Evolutionary conservation across 2,797 vertebrate species (phyloP).

Genomic region (Echiichthys vipera): DNA sequence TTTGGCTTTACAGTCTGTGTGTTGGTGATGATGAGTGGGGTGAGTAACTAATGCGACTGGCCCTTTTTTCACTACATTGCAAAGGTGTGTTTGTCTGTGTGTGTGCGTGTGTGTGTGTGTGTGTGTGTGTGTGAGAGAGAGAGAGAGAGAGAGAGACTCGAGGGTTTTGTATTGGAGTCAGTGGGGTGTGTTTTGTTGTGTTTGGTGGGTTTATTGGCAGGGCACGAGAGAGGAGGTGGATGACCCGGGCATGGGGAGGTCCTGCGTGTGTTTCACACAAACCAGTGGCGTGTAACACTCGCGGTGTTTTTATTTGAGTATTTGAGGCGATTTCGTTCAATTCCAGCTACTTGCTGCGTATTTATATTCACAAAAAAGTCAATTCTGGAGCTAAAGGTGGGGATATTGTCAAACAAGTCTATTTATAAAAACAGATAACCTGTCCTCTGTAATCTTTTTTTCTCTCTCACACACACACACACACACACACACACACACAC

Average conservation of each 20-base stretch:
- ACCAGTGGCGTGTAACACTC: not conserved
- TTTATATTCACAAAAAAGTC: not conserved
- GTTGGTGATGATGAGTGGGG: slow-evolving; percentile 73
- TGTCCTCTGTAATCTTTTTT: slow-evolving; percentile 2
- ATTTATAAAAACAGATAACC: slow-evolving; percentile 8
- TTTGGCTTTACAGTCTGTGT: slow-evolving; percentile 56
- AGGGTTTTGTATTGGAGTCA: slow-evolving; percentile 40
- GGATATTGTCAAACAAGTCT: not conserved
- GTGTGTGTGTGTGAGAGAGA: slow-evolving; percentile 25
- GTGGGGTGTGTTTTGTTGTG: slow-evolving; percentile 65
- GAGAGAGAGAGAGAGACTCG: slow-evolving; percentile 33
- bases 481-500: not conserved
- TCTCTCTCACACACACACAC: too few species aligned
- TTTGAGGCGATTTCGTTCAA: slow-evolving; percentile 11
- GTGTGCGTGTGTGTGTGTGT: slow-evolving; percentile 60
- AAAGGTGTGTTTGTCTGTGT: slow-evolving; percentile 62
- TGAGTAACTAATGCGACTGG: slow-evolving; percentile 70
- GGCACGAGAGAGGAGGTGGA: slow-evolving; percentile 39
- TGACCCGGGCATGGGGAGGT: slow-evolving; percentile 42
- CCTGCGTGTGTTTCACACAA: slow-evolving; percentile 25
- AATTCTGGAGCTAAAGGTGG: not conserved
- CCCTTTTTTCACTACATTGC: slow-evolving; percentile 41
- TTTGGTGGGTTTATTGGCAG: slow-evolving; percentile 60
- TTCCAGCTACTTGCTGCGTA: not conserved
- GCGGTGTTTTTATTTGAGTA: not conserved